phyloP scores from a whole-genome alignment of 1,140 invertebrate species.

The Lepidurus apus region DNA sequence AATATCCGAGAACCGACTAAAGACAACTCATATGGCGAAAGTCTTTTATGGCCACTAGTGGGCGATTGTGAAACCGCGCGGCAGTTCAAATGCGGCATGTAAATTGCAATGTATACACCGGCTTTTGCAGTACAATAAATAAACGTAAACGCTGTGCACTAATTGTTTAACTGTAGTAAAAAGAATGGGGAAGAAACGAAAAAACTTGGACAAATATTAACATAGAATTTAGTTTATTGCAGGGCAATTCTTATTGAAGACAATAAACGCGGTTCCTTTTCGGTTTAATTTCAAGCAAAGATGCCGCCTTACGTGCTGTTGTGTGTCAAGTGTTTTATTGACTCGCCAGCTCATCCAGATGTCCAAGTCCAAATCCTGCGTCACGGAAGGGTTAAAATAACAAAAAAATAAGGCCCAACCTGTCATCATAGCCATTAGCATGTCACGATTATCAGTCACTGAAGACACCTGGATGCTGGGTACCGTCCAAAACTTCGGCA shows the following conservation, averaged over 20 bases:
- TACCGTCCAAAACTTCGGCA: slow-evolving; percentile 12
- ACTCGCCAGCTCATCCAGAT: neutral
- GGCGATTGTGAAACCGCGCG: neutral
- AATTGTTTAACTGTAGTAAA: neutral
- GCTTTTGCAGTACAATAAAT: slow-evolving; percentile 6
- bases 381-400: neutral
- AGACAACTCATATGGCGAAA: too few relatives aligned
- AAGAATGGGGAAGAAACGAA: neutral
- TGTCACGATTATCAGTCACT: slow-evolving; percentile 21
- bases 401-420: slow-evolving; percentile 1
- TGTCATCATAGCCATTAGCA: slow-evolving; percentile 7
- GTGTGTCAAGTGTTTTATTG: slow-evolving; percentile 10
- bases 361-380: slow-evolving; percentile 6
- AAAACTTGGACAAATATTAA: slow-evolving; percentile 20
- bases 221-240: slow-evolving; percentile 20
- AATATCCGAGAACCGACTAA: too few relatives aligned
- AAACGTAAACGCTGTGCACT: neutral
- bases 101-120: slow-evolving; percentile 7
- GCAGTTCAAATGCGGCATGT: neutral
- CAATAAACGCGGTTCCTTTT: slow-evolving; percentile 6
- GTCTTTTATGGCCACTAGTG: neutral
- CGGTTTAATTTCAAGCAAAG: slow-evolving; percentile 19
- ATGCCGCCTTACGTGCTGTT: slow-evolving; percentile 12
- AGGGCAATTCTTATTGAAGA: slow-evolving; percentile 6
- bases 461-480: slow-evolving; percentile 17